phyloP scores from a whole-genome alignment of 1,140 invertebrate species.

The Geopemphigus sp. region DNA sequence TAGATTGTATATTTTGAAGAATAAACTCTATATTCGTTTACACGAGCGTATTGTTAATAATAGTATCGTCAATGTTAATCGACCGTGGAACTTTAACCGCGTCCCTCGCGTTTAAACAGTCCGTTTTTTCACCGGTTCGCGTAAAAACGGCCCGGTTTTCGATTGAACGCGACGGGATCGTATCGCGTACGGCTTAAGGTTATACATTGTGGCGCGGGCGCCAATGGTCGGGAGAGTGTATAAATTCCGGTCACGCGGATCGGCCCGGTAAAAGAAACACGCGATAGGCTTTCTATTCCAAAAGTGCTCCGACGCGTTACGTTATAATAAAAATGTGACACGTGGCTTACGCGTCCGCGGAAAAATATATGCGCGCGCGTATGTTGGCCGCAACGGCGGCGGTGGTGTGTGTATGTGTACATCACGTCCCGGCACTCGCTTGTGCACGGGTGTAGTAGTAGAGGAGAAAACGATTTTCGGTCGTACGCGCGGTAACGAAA shows the following conservation, averaged over 20 bases:
- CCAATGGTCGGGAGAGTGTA: constrained; percentile 9
- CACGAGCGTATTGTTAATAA: too few species aligned
- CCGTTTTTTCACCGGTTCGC: neutral
- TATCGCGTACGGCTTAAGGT: too few species aligned
- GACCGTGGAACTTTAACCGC: too few species aligned
- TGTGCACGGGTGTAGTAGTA: neutral
- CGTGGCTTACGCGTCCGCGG: constrained; percentile 45
- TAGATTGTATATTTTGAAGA: too few species aligned
- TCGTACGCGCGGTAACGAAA: constrained; percentile 37
- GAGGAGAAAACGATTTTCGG: constrained; percentile 48
- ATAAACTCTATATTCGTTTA: too few species aligned
- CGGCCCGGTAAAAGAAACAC: constrained; percentile 40
- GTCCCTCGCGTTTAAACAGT: neutral
- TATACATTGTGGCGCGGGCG: neutral
- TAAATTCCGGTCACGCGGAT: constrained; percentile 45
- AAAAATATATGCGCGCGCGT: constrained; percentile 8
- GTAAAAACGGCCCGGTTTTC: neutral
- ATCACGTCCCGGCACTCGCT: neutral
- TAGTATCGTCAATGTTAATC: too few species aligned
- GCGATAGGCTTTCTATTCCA: constrained; percentile 47
- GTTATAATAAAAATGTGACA: constrained; percentile 49
- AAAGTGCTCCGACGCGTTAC: constrained; percentile 47
- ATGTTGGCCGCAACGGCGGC: neutral
- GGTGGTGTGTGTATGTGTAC: too few species aligned
- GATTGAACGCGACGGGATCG: constrained; percentile 32